A percentile compares a stretch with the other conserved stretches of the same genome.
These are phyloP conservation scores for Pampusana beccarii DNA, from an alignment of 2,113 vertebrate genomes.

Conservation along the genomic window DNA sequence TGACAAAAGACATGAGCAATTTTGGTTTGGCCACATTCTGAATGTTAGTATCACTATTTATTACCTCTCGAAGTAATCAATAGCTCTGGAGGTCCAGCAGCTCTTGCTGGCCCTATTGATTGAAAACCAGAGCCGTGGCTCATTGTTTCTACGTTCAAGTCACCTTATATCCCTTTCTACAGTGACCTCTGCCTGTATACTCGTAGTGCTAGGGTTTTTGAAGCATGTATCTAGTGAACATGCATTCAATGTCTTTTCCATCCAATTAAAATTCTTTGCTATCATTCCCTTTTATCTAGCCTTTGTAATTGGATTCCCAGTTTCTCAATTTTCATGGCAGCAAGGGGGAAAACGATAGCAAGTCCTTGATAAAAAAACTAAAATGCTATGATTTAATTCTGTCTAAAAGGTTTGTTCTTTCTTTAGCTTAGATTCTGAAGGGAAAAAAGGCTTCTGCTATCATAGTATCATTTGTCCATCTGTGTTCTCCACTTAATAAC, in stretches of 20 bases:
- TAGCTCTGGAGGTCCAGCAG: background rate
- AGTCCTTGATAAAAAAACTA: constrained; percentile 41
- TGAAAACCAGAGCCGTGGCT: background rate
- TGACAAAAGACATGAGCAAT: background rate
- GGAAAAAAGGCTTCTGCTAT: background rate
- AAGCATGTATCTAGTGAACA: background rate
- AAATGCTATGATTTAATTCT: constrained; percentile 70
- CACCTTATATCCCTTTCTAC: constrained; percentile 4
- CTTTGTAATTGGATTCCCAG: constrained; percentile 79
- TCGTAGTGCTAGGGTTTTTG: background rate
- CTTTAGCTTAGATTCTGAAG: background rate
- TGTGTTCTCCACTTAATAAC: background rate
- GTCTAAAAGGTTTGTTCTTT: constrained; percentile 31
- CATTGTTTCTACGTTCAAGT: background rate
- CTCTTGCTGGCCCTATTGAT: background rate
- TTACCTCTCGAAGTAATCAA: background rate
- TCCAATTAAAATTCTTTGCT: constrained; percentile 75
- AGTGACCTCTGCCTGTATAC: background rate
- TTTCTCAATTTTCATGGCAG: constrained; percentile 76
- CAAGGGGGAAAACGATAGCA: constrained; percentile 32
- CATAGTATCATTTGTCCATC: background rate
- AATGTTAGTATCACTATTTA: constrained; percentile 10
- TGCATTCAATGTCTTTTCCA: constrained; percentile 32
- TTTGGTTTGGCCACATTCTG: background rate
- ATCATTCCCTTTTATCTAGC: constrained; percentile 72